Evolutionary conservation across 2,797 vertebrate genomes (phyloP), one percentile per base, ranked within the genome.

Genomic region (Glyptemys insculpta): DNA sequence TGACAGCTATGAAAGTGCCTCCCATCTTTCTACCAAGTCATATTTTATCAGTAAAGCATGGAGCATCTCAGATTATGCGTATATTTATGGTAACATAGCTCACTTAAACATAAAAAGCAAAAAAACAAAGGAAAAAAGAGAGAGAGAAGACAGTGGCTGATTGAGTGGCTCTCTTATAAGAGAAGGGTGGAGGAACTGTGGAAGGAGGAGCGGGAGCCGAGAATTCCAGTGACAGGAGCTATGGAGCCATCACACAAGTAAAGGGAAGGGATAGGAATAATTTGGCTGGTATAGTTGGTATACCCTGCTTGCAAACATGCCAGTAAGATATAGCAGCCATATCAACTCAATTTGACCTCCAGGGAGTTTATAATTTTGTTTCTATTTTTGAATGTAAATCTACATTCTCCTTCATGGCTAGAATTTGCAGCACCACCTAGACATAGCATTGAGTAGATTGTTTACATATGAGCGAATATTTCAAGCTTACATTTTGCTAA

Each of bases 1-100:
- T 85, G 88, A 47, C 78, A 86, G 82, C 62, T 93, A 49, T 95
- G 94, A 93, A 94, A 89, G 85, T 94, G 59, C 59, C 83, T 92
- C 83, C 34, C n/a, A 9, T 56, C 89, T 91, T 91, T 92, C 85
- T 76, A 3, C 79, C 68, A 29, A 90, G 59, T 27, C 87, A 6
- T 87, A 93, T 96, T 91, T 94, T 92, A 90, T 85, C 9, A 88
- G 83, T 87, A 81, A 95, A 89, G 79, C 2, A 4, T 11, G 84
- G 93, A 90, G 83, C 95, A 78, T 81, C 85, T 79, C 49, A 72
- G 93, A 90, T 96, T 95, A 97, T 93, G 92, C 89, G 95, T 94
- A 95, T 49, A 95, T 87, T 89, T 90, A 72, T 62, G 94, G 85
- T 93, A 83, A 81, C 90, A 95, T 92, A 92, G 92, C 79, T 91